These are phyloP conservation scores for Glaucomys volans DNA, from an alignment of 2,113 vertebrate species.

Conservation along the genomic window DNA sequence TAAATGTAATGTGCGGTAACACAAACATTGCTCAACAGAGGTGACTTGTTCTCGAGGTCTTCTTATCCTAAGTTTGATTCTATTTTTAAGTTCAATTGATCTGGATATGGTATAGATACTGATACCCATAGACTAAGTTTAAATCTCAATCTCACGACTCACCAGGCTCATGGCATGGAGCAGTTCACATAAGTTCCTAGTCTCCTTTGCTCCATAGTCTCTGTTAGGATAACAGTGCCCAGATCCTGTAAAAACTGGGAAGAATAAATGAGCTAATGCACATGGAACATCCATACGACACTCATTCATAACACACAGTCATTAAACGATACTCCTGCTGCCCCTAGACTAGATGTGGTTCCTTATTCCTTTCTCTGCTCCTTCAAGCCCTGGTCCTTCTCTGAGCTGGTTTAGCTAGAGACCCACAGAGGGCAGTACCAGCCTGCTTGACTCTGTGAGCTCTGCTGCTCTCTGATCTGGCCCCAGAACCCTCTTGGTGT, in stretches of 20 bases:
- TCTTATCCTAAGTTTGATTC: not conserved
- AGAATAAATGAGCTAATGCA: not conserved
- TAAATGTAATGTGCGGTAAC: not conserved
- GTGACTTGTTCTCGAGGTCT: not conserved
- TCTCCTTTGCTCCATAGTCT: not conserved
- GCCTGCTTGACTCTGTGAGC: not conserved
- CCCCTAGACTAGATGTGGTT: not conserved
- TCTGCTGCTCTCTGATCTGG: not conserved
- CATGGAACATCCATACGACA: not conserved
- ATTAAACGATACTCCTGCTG: not conserved
- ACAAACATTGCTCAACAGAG: not conserved
- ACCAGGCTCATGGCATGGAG: not conserved
- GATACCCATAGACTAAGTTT: not conserved
- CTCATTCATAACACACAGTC: not conserved
- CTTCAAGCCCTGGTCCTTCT: not conserved
- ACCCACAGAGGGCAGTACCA: conserved; percentile 50
- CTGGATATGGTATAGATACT: not conserved
- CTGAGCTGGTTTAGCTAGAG: conserved; percentile 45
- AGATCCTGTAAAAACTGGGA: not conserved
- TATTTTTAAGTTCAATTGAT: not conserved
- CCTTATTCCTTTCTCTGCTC: not conserved
- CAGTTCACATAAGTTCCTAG: not conserved
- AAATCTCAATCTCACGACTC: not conserved
- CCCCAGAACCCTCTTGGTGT: not conserved
- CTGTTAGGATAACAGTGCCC: not conserved